Evolutionary conservation across 2,797 vertebrate genomes (phyloP).

Genomic region (Malacoctenus gilli): DNA sequence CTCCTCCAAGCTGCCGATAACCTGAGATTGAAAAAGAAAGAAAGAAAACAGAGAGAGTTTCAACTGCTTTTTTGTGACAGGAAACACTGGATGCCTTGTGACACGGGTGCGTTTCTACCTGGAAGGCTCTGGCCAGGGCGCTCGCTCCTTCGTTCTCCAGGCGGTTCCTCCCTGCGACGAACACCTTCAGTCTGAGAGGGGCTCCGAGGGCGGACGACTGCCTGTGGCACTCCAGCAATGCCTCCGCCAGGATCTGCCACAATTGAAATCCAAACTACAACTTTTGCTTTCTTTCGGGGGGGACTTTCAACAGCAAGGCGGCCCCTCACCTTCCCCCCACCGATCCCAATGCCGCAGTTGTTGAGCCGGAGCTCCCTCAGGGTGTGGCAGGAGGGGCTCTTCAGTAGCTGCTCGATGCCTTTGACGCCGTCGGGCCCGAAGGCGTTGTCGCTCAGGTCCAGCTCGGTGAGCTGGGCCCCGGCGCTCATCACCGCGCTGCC

Average conservation of each 20-base stretch:
- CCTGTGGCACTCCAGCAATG: slow-evolving; percentile 88
- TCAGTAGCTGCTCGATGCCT: slow-evolving; percentile 90
- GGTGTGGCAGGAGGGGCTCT: slow-evolving; percentile 88
- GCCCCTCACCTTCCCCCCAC: slow-evolving; percentile 92
- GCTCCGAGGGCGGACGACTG: slow-evolving; percentile 84
- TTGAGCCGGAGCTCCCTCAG: slow-evolving; percentile 91
- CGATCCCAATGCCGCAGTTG: slow-evolving; percentile 97
- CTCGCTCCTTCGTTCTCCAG: slow-evolving; percentile 95
- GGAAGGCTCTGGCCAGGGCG: slow-evolving; percentile 92
- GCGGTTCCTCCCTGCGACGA: slow-evolving; percentile 94
- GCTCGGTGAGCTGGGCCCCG: slow-evolving; percentile 88
- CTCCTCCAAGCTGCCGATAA: slow-evolving; percentile 93
- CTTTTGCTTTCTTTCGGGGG: too few relatives aligned
- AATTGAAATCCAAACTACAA: too few relatives aligned
- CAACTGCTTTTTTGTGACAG: too few relatives aligned
- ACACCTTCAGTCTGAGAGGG: slow-evolving; percentile 88
- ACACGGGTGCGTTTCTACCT: slow-evolving; percentile 76
- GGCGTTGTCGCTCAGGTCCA: slow-evolving; percentile 97
- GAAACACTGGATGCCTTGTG: too few relatives aligned
- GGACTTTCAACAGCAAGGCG: too few relatives aligned
- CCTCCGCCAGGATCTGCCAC: slow-evolving; percentile 94
- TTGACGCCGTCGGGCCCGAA: slow-evolving; percentile 95
- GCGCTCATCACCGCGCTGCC: slow-evolving; percentile 88
- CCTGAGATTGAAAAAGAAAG: slow-evolving; percentile 63
- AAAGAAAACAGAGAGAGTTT: not conserved